These are phyloP conservation scores for Mormyrus hasselquistii DNA, from an alignment of 2,797 vertebrate genomes.

Conservation along the genomic window DNA sequence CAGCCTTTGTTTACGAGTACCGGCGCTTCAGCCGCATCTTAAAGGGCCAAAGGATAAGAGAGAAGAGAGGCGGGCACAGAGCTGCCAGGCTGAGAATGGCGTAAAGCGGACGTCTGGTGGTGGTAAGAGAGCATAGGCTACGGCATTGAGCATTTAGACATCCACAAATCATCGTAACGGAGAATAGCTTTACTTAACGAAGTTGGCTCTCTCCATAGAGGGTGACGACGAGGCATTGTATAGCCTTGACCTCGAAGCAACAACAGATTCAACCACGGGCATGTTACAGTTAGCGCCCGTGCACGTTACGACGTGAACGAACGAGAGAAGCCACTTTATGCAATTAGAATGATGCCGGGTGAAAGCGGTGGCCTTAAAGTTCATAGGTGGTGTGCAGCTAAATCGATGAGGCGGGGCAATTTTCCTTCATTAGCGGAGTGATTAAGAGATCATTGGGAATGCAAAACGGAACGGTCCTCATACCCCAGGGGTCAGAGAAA, in stretches of 20 bases:
- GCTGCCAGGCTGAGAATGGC: conserved; percentile 15
- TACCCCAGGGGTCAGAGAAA: conserved; percentile 32
- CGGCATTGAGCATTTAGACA: background rate
- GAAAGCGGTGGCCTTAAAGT: conserved; percentile 37
- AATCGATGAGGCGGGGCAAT: conserved; percentile 53
- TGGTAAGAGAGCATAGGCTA: background rate
- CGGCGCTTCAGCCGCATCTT: background rate
- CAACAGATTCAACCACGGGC: background rate
- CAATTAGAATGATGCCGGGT: conserved; percentile 1
- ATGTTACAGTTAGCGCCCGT: background rate
- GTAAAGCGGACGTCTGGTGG: background rate
- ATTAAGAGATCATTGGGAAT: conserved; percentile 57
- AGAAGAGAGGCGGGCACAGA: background rate
- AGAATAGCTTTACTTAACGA: background rate
- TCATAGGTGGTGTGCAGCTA: conserved; percentile 40
- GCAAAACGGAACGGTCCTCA: conserved; percentile 41
- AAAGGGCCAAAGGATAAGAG: conserved; percentile 22
- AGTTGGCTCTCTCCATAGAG: background rate
- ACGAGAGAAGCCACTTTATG: conserved; percentile 25
- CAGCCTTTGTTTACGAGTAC: conserved; percentile 23
- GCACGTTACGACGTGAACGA: background rate
- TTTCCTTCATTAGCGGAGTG: conserved; percentile 54
- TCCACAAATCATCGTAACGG: background rate
- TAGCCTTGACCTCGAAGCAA: background rate
- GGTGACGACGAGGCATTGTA: background rate